phyloP scores from a whole-genome alignment of 2,888 invertebrate genomes.

The Sepioteuthis lessoniana region DNA sequence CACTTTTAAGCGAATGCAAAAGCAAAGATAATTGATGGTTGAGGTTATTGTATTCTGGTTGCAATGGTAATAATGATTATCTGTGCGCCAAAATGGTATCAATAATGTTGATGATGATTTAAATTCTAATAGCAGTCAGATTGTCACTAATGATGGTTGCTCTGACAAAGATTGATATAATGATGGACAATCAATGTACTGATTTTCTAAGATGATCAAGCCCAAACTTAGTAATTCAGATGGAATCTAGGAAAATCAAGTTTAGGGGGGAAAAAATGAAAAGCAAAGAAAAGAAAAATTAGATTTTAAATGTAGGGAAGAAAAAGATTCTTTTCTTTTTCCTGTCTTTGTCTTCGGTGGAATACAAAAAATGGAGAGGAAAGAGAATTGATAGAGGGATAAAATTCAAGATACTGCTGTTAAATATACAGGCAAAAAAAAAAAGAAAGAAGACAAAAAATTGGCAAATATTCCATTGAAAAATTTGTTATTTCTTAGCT shows the following conservation, averaged over 20 bases:
- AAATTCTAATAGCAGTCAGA: background rate
- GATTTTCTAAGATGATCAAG: conserved; percentile 33
- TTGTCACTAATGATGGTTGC: background rate
- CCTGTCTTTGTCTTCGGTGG: background rate
- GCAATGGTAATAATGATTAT: background rate
- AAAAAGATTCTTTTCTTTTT: background rate
- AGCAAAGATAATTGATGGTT: background rate
- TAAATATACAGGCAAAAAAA: background rate
- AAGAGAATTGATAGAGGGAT: background rate
- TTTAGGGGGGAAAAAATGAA: background rate
- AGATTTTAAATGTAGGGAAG: background rate
- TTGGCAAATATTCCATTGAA: background rate
- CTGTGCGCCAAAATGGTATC: background rate
- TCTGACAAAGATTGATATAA: background rate
- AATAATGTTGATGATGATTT: background rate
- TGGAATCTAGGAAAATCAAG: background rate
- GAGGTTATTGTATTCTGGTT: background rate
- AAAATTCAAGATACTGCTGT: background rate
- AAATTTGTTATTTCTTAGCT: too few species aligned
- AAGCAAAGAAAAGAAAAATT: background rate
- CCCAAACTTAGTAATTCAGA: conserved; percentile 9
- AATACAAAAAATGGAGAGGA: background rate
- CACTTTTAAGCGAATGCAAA: background rate
- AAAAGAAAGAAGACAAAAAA: background rate
- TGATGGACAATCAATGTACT: background rate